Evolutionary conservation across 2,888 invertebrate species (phyloP).

Genomic region (Meandrusa payeni): DNA sequence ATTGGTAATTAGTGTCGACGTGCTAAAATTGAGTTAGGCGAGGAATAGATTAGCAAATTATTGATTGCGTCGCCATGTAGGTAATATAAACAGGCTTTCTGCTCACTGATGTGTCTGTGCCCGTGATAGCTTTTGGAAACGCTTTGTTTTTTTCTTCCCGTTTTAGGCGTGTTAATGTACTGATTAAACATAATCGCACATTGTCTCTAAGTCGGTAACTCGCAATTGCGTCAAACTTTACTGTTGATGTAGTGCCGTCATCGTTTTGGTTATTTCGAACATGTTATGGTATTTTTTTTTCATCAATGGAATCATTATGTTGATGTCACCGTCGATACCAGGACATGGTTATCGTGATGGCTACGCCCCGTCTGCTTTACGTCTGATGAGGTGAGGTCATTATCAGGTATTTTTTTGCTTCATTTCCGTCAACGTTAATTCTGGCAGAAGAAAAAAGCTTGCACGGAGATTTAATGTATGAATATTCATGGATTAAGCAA

Average conservation of each 20-base stretch:
- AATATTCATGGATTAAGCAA: slow-evolving; percentile 61
- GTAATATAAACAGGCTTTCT: slow-evolving; percentile 62
- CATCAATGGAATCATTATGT: slow-evolving; percentile 53
- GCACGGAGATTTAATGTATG: slow-evolving; percentile 65
- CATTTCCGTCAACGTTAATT: slow-evolving; percentile 29
- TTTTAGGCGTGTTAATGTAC: slow-evolving; percentile 62
- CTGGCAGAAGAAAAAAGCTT: slow-evolving; percentile 51
- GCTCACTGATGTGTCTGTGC: slow-evolving; percentile 61
- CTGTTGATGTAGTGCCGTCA: slow-evolving; percentile 61
- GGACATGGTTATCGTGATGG: slow-evolving; percentile 66
- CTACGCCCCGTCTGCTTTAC: slow-evolving; percentile 55
- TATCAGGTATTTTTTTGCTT: slow-evolving; percentile 55
- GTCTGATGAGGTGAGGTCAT: slow-evolving; percentile 53
- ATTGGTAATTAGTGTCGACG: slow-evolving; percentile 68
- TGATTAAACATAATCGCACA: slow-evolving; percentile 47
- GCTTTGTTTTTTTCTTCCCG: slow-evolving; percentile 69
- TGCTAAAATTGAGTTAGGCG: slow-evolving; percentile 65
- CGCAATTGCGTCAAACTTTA: slow-evolving; percentile 59
- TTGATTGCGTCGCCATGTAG: slow-evolving; percentile 61
- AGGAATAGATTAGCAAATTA: slow-evolving; percentile 58
- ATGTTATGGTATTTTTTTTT: slow-evolving; percentile 52
- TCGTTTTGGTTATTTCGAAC: slow-evolving; percentile 56
- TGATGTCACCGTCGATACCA: slow-evolving; percentile 69
- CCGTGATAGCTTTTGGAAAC: slow-evolving; percentile 59
- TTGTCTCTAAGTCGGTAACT: slow-evolving; percentile 36